Evolutionary conservation across 2,797 vertebrate genomes (phyloP).

Genomic region (Micrastur ruficollis): DNA sequence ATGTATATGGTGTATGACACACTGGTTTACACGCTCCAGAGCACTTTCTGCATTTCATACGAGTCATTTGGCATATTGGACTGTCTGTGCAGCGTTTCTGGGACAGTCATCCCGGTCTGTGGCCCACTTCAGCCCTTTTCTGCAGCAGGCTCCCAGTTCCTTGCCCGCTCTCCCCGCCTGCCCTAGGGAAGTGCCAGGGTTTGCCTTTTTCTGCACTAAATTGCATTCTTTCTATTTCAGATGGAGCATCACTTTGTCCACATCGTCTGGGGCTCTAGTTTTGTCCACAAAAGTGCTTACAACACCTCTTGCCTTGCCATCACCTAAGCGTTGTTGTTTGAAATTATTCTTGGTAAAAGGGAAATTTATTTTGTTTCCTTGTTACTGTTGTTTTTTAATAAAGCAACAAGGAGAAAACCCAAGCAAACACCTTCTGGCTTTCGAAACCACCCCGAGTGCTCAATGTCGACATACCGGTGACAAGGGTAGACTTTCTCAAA

Average conservation of each 20-base stretch:
- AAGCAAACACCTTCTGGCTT: not conserved
- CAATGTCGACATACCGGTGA: not conserved
- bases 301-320: not conserved
- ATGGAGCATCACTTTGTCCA: not conserved
- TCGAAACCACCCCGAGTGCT: not conserved
- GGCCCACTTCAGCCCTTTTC: not conserved
- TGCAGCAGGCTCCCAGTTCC: not conserved
- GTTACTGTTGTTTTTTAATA: not conserved
- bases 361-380: not conserved
- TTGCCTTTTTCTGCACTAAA: not conserved
- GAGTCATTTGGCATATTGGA: not conserved
- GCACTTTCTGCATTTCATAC: not conserved
- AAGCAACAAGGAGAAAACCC: not conserved
- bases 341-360: not conserved
- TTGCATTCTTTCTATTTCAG: not conserved
- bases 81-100: not conserved
- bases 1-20: rapidly evolving
- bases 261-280: not conserved
- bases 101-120: not conserved
- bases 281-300: not conserved
- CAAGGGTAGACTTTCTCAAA: not conserved
- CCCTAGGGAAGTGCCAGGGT: not conserved
- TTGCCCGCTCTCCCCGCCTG: rapidly evolving
- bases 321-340: not conserved
- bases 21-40: not conserved